These are phyloP conservation scores for Rhadinocentrus ornatus DNA, from an alignment of 2,797 vertebrate genomes.

Conservation along the genomic window DNA sequence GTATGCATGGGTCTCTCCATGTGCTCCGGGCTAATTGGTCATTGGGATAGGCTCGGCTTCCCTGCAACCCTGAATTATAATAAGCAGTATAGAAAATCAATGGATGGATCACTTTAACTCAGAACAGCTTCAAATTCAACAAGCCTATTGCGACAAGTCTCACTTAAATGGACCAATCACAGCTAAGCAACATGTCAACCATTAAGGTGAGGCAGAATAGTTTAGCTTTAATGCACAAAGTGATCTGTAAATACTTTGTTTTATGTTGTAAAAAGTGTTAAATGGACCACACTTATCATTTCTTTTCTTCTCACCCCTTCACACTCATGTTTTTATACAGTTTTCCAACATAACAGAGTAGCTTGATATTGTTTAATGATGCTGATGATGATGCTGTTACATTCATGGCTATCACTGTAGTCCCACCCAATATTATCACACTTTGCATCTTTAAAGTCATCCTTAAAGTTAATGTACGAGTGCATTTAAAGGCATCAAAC, in stretches of 20 bases:
- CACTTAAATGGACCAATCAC: too few species aligned
- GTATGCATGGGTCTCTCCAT: too few species aligned
- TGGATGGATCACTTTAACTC: too few species aligned
- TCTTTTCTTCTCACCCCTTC: neutral
- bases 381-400: neutral
- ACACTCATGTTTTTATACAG: neutral
- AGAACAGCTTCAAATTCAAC: too few species aligned
- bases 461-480: constrained; percentile 20
- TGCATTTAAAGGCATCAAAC: constrained; percentile 32
- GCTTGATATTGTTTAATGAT: too few species aligned
- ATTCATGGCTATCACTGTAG: constrained; percentile 8
- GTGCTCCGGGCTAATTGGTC: too few species aligned
- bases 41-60: too few species aligned
- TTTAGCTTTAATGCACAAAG: neutral
- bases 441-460: constrained; percentile 30
- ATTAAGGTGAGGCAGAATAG: neutral
- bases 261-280: neutral
- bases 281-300: neutral
- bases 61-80: too few species aligned
- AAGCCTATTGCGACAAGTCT: too few species aligned
- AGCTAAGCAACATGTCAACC: too few species aligned
- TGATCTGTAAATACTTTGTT: neutral
- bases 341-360: too few species aligned
- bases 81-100: too few species aligned
- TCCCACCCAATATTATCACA: constrained; percentile 1